Evolutionary conservation across 2,888 invertebrate species (phyloP), one percentile per base, ranked within the genome.

Genomic region (Trissoscelio sp.): DNA sequence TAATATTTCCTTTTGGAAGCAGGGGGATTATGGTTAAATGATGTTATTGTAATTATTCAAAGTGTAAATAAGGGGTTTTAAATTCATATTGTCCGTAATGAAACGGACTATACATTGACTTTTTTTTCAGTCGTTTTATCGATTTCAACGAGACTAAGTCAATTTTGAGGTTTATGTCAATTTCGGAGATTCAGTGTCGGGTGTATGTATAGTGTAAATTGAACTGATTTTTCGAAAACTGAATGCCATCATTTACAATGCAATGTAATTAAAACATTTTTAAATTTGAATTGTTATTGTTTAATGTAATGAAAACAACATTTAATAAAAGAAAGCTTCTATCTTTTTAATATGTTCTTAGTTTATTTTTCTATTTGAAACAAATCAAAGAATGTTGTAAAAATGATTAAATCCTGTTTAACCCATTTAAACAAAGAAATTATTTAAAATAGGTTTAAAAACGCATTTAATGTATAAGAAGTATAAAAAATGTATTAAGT

Each of bases 291-390:
- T 67, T 73, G 79, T 79, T 79, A 79, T 60, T 16, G 60, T 67
- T 79, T 60, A 66, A 51, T 79, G 79, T 66, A 72, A 66, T 53
- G 20, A 72, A 64, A 64, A 70, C 62, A 18, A 79, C 42, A 62
- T 66, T 72, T 79, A 73, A 72, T 79, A 73, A 79, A 79, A 16
- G n/a, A 66, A 79, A 79, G 67, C 79, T 79, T 79, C 46, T 79
- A 79, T 79, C 70, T 79, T 73, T 79, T 72, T 79, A 79, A 79
- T 51, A 57, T 28, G 1, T 34, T 22, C 0, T 12, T 24, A 62
- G n/a, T 16, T 62, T 58, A 2, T 39, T 34, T n/a, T 34, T n/a
- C n/a, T n/a, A n/a, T n/a, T n/a, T n/a, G n/a, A n/a, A n/a, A n/a
- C n/a, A n/a, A n/a, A n/a, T n/a, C n/a, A n/a, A n/a, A n/a, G n/a